These are phyloP conservation scores for Anthophora plumipes DNA, from an alignment of 2,888 invertebrate genomes.

Conservation along the genomic window DNA sequence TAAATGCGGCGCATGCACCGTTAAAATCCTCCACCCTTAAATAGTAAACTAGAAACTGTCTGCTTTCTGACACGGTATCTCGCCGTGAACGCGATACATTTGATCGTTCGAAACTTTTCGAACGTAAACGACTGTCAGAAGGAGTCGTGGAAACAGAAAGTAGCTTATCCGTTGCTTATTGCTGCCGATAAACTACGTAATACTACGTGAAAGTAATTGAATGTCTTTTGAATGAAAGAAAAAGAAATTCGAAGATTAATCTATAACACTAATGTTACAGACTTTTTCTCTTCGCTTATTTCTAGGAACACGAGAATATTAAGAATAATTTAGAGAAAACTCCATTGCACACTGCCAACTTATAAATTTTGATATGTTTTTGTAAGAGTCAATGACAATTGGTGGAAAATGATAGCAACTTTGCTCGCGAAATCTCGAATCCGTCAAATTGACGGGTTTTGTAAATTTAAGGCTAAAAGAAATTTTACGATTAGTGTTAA, in stretches of 20 bases:
- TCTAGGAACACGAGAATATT: too few species aligned
- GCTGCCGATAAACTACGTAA: background rate
- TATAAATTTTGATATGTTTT: too few species aligned
- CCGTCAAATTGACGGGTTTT: too few species aligned
- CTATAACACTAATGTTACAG: too few species aligned
- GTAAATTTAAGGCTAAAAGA: too few species aligned
- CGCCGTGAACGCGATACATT: background rate
- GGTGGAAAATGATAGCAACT: too few species aligned
- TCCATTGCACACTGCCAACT: too few species aligned
- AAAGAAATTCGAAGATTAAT: background rate
- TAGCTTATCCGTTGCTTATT: background rate
- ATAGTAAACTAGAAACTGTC: background rate
- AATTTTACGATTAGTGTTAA: too few species aligned
- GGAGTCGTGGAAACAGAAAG: background rate
- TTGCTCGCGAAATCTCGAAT: too few species aligned
- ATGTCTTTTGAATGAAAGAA: background rate
- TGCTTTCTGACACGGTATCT: background rate
- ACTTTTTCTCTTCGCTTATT: too few species aligned
- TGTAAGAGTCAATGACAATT: too few species aligned
- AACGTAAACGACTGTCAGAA: background rate
- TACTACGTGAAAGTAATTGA: background rate
- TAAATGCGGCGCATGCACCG: constrained; percentile 44
- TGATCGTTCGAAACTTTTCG: background rate
- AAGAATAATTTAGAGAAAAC: too few species aligned
- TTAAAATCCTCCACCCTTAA: constrained; percentile 32